phyloP scores from a whole-genome alignment of 2,797 vertebrate species.

The Borostomias antarcticus region DNA sequence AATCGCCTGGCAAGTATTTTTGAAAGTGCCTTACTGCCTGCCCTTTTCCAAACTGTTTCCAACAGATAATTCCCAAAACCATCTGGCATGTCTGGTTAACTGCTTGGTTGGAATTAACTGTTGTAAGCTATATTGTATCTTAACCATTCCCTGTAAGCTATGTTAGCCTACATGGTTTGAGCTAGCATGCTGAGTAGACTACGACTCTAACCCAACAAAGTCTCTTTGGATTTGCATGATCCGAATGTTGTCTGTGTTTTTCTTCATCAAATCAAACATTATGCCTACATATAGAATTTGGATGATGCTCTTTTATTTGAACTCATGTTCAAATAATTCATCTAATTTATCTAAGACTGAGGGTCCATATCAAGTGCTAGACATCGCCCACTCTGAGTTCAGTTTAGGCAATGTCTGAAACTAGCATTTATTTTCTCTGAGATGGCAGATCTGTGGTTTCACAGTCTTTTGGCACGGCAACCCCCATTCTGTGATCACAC shows the following conservation, averaged over 20 bases:
- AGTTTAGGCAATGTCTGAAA: slow-evolving; percentile 20
- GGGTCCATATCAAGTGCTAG: background rate
- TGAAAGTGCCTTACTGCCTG: too few species aligned
- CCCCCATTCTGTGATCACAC: slow-evolving; percentile 42
- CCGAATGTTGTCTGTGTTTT: background rate
- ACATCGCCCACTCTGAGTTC: background rate
- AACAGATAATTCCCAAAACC: too few species aligned
- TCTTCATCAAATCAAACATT: background rate
- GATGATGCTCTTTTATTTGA: background rate
- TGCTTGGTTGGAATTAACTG: too few species aligned
- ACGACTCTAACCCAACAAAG: too few species aligned
- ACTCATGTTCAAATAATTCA: too few species aligned
- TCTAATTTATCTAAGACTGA: background rate
- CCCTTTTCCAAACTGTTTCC: too few species aligned
- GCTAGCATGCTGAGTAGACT: background rate
- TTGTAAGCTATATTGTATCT: too few species aligned
- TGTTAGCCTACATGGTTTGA: too few species aligned
- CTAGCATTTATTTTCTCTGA: slow-evolving; percentile 55
- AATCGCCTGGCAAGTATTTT: too few species aligned
- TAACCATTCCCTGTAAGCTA: too few species aligned
- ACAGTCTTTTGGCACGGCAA: slow-evolving; percentile 54
- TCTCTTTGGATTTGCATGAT: background rate
- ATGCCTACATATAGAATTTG: background rate
- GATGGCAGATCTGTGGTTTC: slow-evolving; percentile 58
- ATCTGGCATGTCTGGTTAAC: too few species aligned